Evolutionary conservation across 2,888 invertebrate species (phyloP).

Genomic region (Plagodis dolabraria): DNA sequence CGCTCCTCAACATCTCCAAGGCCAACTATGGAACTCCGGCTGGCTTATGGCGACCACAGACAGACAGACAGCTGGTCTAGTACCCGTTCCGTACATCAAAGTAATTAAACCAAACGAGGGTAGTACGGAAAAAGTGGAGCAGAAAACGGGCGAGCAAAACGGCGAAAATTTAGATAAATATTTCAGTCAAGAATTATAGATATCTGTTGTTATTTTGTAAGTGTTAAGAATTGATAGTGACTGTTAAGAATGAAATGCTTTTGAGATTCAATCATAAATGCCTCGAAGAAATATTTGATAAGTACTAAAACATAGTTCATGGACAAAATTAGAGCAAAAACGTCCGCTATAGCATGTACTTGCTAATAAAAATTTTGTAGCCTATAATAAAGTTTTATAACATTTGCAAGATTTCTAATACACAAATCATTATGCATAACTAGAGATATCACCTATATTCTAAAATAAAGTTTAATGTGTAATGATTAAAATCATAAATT

Average conservation of each 20-base stretch:
- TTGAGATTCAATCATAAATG: too few relatives aligned
- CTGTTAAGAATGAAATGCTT: neutral
- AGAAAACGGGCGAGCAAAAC: neutral
- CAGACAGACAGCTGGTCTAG: conserved; percentile 84
- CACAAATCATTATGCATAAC: too few relatives aligned
- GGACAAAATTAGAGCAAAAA: too few relatives aligned
- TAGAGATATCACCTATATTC: too few relatives aligned
- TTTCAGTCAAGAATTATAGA: conserved; percentile 1
- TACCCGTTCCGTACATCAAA: conserved; percentile 87
- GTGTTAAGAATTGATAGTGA: neutral
- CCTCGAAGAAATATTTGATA: too few relatives aligned
- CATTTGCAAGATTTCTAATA: too few relatives aligned
- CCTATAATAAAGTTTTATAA: too few relatives aligned
- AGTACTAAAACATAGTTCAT: too few relatives aligned
- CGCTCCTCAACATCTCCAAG: conserved; percentile 94
- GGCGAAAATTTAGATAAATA: neutral
- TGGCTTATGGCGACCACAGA: conserved; percentile 88
- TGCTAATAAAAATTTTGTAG: too few relatives aligned
- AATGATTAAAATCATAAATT: too few relatives aligned
- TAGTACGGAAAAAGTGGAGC: neutral
- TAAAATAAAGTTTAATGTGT: too few relatives aligned
- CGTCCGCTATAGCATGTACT: too few relatives aligned
- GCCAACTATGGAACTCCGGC: conserved; percentile 86
- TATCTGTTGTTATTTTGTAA: neutral
- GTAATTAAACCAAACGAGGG: conserved; percentile 50